Evolutionary conservation across 2,888 invertebrate species (phyloP), one percentile per base, ranked within the genome.

Genomic region (Ganaspis brasiliensis): DNA sequence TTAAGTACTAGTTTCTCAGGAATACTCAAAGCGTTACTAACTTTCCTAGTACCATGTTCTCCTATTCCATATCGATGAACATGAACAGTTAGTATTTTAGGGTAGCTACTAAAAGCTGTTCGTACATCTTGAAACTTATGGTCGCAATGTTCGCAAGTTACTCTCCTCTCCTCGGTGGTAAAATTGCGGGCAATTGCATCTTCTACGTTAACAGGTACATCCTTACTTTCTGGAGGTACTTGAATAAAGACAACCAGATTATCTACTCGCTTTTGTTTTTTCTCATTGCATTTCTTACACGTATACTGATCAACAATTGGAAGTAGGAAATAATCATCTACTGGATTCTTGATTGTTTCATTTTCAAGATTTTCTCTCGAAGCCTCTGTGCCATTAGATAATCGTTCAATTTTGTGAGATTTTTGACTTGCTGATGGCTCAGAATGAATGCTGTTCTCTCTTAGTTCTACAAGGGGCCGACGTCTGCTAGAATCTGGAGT

Each of bases 171-270:
- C 59, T 89, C 89, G 8, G 82, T 78, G 40, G 83, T 85, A 24
- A 87, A 84, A 0, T 83, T 86, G 24, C 85, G 87, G 16, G 84
- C 79, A 9, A 89, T 86, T 6, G 86, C 83, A 16, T 86, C 84
- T 14, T 79, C 63, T 45, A 87, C 80, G 70, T 87, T 79, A 0
- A 84, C 81, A 9, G 82, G 79, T 4, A 77, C 76, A 26, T 81
- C 74, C 8, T 81, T 80, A 70, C 78, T 67, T 37, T 86, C 83
- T 2, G 82, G 70, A 8, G 88, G 84, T 4, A 89, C 77, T 78
- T 88, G 88, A 35, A 87, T 82, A 52, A 87, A 89, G 0, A 89
- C 77, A 87, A 89, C 88, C 37, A 89, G 80, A 81, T 89, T 88
- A 40, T 88, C 88, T 35, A 87, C 86, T 21, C 86, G 85, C 31